Conservation (phyloP, 2,888 invertebrate genomes). For the Archips xylosteana region DNA sequence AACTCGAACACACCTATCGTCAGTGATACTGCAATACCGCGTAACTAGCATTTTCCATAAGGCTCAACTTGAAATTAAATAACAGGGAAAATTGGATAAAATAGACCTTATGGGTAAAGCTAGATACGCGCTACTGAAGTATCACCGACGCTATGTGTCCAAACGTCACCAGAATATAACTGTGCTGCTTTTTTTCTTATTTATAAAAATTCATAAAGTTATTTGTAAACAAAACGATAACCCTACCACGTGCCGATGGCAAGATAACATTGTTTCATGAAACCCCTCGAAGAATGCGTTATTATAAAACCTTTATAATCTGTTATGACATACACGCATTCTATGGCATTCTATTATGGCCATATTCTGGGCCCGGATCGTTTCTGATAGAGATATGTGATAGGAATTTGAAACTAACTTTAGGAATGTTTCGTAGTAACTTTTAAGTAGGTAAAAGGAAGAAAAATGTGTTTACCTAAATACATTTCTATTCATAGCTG, state of each 20-base stretch:
- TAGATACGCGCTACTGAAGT: no score
- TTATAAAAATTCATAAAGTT: conserved; percentile 43
- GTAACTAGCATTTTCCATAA: no score
- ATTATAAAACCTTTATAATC: conserved; percentile 37
- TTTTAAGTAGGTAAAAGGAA: neutral
- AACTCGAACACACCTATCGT: neutral
- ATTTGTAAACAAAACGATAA: conserved; percentile 66
- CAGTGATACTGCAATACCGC: no score
- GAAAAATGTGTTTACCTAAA: no score
- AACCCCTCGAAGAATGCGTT: conserved; percentile 52
- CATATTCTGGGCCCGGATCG: conserved; percentile 24
- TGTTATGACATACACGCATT: conserved; percentile 43
- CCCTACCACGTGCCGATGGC: conserved; percentile 71
- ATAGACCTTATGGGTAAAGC: no score
- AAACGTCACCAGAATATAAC: conserved; percentile 20
- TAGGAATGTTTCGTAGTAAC: neutral
- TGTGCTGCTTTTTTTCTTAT: conserved; percentile 41
- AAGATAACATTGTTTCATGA: conserved; percentile 72
- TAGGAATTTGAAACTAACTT: conserved; percentile 24
- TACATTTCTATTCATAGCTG: no score
- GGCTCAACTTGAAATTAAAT: no score
- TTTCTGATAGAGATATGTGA: conserved; percentile 16
- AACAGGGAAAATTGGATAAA: no score
- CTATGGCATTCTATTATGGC: conserved; percentile 28
- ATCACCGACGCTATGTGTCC: no score